These are phyloP conservation scores for Hypercompe scribonia DNA, from an alignment of 2,888 invertebrate species.

Conservation along the genomic window DNA sequence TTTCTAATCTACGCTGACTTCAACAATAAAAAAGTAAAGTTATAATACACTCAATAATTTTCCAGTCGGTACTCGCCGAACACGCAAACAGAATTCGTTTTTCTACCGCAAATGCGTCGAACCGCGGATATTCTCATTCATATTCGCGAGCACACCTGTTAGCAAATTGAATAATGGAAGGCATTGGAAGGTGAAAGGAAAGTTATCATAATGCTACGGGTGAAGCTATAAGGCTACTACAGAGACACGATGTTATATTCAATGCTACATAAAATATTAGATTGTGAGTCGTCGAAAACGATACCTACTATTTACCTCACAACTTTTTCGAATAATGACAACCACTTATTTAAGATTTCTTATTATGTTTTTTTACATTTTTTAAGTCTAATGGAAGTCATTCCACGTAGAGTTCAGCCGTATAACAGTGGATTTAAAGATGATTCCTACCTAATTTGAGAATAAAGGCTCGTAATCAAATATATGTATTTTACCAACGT, in stretches of 20 bases:
- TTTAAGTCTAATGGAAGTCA: no score
- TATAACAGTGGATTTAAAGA: no score
- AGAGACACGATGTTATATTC: background rate
- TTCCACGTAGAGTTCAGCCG: no score
- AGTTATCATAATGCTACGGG: conserved; percentile 78
- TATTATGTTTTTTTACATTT: no score
- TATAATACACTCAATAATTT: conserved; percentile 27
- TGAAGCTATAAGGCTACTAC: conserved; percentile 47
- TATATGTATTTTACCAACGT: no score
- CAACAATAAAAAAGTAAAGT: conserved; percentile 19
- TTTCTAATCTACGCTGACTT: conserved; percentile 32
- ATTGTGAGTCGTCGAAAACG: background rate
- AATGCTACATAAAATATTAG: background rate
- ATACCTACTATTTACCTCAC: background rate
- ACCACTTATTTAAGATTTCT: no score
- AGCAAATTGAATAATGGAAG: conserved; percentile 82
- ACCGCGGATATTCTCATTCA: conserved; percentile 66
- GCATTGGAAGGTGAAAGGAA: conserved; percentile 78
- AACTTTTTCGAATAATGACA: no score
- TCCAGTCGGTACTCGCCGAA: conserved; percentile 33
- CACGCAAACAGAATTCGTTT: conserved; percentile 43
- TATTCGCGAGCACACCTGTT: conserved; percentile 78
- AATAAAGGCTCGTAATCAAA: no score
- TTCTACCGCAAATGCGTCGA: conserved; percentile 46
- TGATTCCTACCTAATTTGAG: no score